phyloP scores from a whole-genome alignment of 1,140 invertebrate species.

The Drosophila tropicalis region DNA sequence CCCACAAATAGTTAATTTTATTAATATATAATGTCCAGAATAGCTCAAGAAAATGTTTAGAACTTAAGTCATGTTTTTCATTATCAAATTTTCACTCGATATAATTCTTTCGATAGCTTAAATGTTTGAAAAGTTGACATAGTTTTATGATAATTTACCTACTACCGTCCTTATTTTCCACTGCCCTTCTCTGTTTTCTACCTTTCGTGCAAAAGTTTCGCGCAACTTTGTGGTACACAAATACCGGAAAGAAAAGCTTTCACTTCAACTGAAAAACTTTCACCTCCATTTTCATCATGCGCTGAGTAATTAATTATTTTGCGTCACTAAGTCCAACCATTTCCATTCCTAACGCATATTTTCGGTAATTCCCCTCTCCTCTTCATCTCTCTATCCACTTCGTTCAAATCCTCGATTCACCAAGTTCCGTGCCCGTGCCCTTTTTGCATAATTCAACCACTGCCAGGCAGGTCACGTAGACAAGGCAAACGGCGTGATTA shows the following conservation, averaged over 20 bases:
- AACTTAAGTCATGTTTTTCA: slow-evolving; percentile 8
- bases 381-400: not conserved
- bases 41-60: not conserved
- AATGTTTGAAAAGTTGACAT: slow-evolving; percentile 13
- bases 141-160: slow-evolving; percentile 4
- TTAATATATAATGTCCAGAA: no score
- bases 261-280: slow-evolving; percentile 30
- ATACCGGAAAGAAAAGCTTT: slow-evolving; percentile 11
- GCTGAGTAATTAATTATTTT: slow-evolving; percentile 74
- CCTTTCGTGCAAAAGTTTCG: slow-evolving; percentile 14
- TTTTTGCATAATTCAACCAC: slow-evolving; percentile 75
- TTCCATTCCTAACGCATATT: slow-evolving; percentile 71
- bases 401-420: slow-evolving; percentile 18
- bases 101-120: slow-evolving; percentile 6
- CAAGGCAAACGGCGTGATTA: slow-evolving; percentile 74
- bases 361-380: slow-evolving; percentile 17
- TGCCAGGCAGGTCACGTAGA: slow-evolving; percentile 73
- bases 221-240: slow-evolving; percentile 24
- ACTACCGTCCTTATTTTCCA: not conserved
- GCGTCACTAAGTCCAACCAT: slow-evolving; percentile 68
- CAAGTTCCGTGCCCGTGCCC: slow-evolving; percentile 18
- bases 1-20: no score
- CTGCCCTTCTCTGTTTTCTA: not conserved
- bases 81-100: slow-evolving; percentile 5
- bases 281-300: slow-evolving; percentile 58